Evolutionary conservation across 2,113 vertebrate species (phyloP), one percentile per base, ranked within the genome.

Genomic region (Neomonachus schauinslandi): DNA sequence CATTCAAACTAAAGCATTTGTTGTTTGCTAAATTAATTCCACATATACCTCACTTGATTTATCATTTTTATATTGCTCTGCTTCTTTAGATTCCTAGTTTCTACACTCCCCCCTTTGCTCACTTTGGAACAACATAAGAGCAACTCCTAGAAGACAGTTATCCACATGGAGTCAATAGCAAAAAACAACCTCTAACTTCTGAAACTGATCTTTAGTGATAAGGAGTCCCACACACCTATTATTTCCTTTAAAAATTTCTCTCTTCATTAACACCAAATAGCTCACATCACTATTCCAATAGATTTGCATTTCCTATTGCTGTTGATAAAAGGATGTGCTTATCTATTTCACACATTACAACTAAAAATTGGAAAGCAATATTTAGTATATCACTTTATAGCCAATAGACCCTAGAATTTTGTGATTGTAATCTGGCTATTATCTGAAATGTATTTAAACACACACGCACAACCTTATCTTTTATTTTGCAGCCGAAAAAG

Each of bases 401-500:
- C 10, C 69, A 91, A 77, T 4, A 92, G 12, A 65, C 53, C 71
- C 46, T 69, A 77, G 69, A 94, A 79, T 95, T 91, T 67, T 76
- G 49, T 94, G n/a, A 94, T 63, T 46, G 13, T 63, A 84, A 93
- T 71, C 15, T 24, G 14, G 7, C 76, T 92, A 0, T 18, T 95
- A 97, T 97, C 63, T 51, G n/a, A 91, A 96, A 83, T 83, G 11
- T 71, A 65, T 79, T 95, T 51, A 72, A 77, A 87, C 28, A 86
- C n/a, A 89, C 11, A 76, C 8, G 82, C 13, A 95, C 13, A 57
- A 57, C 42, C 89, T 96, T 96, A 51, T 95, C 69, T 59, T 67
- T 91, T 95, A 80, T 69, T 16, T 22, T 63, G 3, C 3, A 81
- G 28, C 0, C 46, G 82, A 24, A 24, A 39, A 95, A 89, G 22